Percentiles rank a stretch among this genome's conserved stretches.
Evolutionary conservation across 2,113 vertebrate genomes (phyloP).

Genomic region (Microcebus lehilahytsara): DNA sequence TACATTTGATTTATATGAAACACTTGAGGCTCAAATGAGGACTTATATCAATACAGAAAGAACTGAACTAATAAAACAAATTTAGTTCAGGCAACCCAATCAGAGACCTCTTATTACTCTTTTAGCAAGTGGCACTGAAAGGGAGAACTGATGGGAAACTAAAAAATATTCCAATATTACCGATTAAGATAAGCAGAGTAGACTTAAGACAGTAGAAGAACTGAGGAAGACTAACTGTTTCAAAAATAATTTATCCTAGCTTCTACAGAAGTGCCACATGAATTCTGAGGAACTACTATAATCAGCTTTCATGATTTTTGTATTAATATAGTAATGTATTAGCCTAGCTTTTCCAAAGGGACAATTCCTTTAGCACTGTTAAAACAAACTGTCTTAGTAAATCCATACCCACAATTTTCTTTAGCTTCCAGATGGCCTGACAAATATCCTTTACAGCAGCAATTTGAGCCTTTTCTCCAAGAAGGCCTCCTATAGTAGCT

Average conservation of each 20-base stretch:
- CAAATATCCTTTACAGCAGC: constrained; percentile 93
- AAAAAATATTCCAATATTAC: constrained; percentile 23
- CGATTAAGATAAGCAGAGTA: not conserved
- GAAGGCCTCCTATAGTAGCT: constrained; percentile 89
- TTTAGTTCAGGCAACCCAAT: not conserved
- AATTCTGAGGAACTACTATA: constrained; percentile 33
- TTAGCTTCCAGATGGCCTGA: constrained; percentile 87
- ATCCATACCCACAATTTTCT: constrained; percentile 89
- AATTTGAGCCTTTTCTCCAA: constrained; percentile 95
- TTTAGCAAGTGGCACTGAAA: constrained; percentile 1
- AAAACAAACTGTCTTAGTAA: constrained; percentile 69
- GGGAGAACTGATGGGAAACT: constrained; percentile 8
- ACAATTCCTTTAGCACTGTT: constrained; percentile 66
- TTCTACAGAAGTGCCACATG: not conserved
- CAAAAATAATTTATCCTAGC: constrained; percentile 1
- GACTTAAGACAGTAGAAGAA: not conserved
- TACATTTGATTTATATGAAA: not conserved
- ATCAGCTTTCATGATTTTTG: not conserved
- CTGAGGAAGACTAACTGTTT: not conserved
- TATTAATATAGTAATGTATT: not conserved
- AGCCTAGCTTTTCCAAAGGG: constrained; percentile 42
- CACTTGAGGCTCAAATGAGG: not conserved
- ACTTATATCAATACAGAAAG: not conserved
- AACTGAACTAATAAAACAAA: not conserved
- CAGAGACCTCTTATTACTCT: not conserved